Percentiles rank a stretch among this genome's conserved stretches.
Evolutionary conservation across 2,797 vertebrate species (phyloP).

Genomic region (Scolopax bukidnonensis): DNA sequence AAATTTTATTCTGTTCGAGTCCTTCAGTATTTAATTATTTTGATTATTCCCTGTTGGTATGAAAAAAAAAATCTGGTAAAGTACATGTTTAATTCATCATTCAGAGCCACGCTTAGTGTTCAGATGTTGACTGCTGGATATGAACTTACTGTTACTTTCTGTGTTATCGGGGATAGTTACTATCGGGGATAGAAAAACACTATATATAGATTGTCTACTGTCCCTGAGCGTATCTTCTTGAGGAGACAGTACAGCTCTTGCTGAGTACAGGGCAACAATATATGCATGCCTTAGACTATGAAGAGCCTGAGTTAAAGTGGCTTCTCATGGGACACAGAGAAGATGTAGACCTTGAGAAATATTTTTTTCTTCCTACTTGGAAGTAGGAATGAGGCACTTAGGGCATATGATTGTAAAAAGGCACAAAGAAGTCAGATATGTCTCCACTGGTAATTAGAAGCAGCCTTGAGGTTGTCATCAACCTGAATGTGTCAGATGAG

Average conservation of each 20-base stretch:
- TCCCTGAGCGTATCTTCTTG: background rate
- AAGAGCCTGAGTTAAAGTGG: background rate
- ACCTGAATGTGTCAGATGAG: conserved; percentile 49
- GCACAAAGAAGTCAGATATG: background rate
- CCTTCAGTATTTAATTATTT: conserved; percentile 51
- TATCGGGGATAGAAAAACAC: background rate
- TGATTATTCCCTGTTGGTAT: conserved; percentile 4
- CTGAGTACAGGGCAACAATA: background rate
- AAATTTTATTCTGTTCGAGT: conserved; percentile 14
- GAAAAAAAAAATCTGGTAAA: background rate
- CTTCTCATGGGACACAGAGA: background rate
- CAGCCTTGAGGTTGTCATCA: conserved; percentile 56
- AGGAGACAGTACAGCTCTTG: background rate
- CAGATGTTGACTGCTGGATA: background rate
- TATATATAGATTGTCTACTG: background rate
- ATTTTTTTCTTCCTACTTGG: background rate
- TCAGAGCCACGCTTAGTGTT: background rate
- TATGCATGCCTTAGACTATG: background rate
- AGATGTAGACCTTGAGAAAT: background rate
- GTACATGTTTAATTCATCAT: conserved; percentile 10
- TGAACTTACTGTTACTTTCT: background rate
- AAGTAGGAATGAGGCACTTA: background rate
- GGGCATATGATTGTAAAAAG: background rate
- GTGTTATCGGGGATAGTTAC: background rate
- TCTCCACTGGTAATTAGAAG: background rate